Percentiles rank a stretch among this genome's conserved stretches.
phyloP scores from a whole-genome alignment of 2,797 vertebrate genomes.

The Myioborus miniatus region DNA sequence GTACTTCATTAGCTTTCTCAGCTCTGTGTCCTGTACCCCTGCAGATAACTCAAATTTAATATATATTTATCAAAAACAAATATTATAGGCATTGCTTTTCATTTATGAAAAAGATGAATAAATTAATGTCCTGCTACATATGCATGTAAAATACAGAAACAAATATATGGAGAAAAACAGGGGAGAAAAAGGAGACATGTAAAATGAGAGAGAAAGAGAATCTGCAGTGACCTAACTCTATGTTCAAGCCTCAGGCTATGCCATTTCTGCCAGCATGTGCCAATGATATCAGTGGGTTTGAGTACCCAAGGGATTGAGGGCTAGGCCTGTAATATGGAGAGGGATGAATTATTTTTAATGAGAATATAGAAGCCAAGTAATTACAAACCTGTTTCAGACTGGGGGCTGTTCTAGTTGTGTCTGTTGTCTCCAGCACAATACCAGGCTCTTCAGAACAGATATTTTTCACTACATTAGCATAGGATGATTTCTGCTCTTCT shows the following conservation, averaged over 20 bases:
- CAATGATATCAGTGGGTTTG: neutral
- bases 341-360: neutral
- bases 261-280: neutral
- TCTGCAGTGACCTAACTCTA: neutral
- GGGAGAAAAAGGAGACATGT: neutral
- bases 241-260: neutral
- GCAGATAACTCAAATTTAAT: slow-evolving; percentile 23
- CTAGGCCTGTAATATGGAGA: neutral
- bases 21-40: neutral
- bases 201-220: neutral
- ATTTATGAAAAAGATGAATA: slow-evolving; percentile 21
- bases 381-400: neutral
- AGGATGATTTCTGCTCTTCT: neutral
- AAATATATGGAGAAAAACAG: neutral
- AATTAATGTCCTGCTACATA: neutral
- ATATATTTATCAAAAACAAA: slow-evolving; percentile 17
- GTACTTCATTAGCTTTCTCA: slow-evolving; percentile 38
- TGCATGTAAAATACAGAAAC: neutral
- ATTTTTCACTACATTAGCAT: neutral
- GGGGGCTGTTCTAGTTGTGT: neutral
- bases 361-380: neutral
- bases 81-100: neutral
- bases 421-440: neutral
- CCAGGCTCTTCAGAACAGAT: neutral
- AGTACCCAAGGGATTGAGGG: neutral